Conservation (phyloP, 35 echinoderm and acorn worm genomes). For the Chiridota heheva region DNA sequence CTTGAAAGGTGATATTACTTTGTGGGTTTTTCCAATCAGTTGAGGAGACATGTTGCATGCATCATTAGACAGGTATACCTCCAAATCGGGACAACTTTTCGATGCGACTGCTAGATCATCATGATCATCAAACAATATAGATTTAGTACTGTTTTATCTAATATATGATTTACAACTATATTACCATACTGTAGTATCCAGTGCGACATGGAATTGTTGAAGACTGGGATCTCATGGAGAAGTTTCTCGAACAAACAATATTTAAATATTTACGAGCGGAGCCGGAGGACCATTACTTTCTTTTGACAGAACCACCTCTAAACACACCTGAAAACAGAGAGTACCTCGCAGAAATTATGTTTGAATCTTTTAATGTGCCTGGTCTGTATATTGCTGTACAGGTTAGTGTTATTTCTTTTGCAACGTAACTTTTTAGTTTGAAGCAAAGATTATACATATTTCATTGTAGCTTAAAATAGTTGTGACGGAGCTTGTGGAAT, state of each 20-base stretch:
- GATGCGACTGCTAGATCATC: too few relatives aligned
- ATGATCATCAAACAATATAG: neutral
- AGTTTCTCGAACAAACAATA: conserved; percentile 92
- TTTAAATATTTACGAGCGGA: conserved; percentile 98
- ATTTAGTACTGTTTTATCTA: conserved; percentile 2
- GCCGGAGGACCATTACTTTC: conserved; percentile 97
- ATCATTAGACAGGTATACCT: too few relatives aligned
- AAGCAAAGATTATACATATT: too few relatives aligned
- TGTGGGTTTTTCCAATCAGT: too few relatives aligned
- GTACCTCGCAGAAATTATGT: conserved; percentile 99
- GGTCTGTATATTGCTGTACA: conserved; percentile 98
- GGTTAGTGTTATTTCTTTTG: conserved; percentile 30
- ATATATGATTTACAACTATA: too few relatives aligned
- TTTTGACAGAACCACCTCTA: conserved; percentile 96
- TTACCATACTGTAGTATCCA: conserved; percentile 76
- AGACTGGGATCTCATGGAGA: conserved; percentile 99
- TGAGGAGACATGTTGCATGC: too few relatives aligned
- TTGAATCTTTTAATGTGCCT: conserved; percentile 98
- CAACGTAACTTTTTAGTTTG: neutral
- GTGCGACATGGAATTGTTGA: conserved; percentile 97
- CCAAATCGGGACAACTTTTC: too few relatives aligned
- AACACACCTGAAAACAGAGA: conserved; percentile 98
- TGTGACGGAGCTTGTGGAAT: too few relatives aligned
- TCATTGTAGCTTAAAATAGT: too few relatives aligned
- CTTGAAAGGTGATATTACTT: too few relatives aligned